Evolutionary conservation across 2,113 vertebrate species (phyloP).

Genomic region (Clupea harengus): DNA sequence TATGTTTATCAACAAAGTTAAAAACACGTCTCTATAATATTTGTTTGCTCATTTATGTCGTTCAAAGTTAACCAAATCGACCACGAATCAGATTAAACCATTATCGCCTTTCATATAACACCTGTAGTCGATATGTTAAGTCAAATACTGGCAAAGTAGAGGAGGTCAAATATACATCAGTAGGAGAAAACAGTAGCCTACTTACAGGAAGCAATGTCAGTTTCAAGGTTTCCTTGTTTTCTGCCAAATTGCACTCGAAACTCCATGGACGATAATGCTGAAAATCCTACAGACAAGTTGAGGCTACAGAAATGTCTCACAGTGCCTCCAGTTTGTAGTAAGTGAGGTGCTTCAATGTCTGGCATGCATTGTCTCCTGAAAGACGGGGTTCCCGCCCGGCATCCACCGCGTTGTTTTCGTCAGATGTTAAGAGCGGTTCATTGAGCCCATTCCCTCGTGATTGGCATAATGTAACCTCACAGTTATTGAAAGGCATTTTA

Average conservation of each 20-base stretch:
- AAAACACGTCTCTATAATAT: neutral
- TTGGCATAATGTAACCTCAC: neutral
- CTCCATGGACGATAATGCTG: neutral
- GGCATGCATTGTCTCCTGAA: conserved; percentile 22
- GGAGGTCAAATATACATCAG: neutral
- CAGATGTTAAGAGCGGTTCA: conserved; percentile 20
- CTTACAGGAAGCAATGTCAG: neutral
- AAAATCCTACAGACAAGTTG: neutral
- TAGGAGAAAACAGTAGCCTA: neutral
- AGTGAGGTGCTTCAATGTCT: conserved; percentile 26
- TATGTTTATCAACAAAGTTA: neutral
- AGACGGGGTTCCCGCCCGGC: conserved; percentile 38
- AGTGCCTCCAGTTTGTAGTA: conserved; percentile 31
- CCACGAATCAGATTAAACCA: neutral
- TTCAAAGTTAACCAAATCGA: neutral
- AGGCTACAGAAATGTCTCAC: neutral
- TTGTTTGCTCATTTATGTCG: neutral
- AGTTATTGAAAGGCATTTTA: neutral
- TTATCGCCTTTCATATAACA: no score
- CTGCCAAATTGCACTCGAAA: neutral
- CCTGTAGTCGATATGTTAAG: neutral
- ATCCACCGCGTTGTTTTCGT: conserved; percentile 41
- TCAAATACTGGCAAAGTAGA: neutral
- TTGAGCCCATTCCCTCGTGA: neutral
- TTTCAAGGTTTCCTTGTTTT: neutral